Percentiles rank a stretch among this genome's conserved stretches.
phyloP scores from a whole-genome alignment of 2,113 vertebrate species.

The Mohoua ochrocephala region DNA sequence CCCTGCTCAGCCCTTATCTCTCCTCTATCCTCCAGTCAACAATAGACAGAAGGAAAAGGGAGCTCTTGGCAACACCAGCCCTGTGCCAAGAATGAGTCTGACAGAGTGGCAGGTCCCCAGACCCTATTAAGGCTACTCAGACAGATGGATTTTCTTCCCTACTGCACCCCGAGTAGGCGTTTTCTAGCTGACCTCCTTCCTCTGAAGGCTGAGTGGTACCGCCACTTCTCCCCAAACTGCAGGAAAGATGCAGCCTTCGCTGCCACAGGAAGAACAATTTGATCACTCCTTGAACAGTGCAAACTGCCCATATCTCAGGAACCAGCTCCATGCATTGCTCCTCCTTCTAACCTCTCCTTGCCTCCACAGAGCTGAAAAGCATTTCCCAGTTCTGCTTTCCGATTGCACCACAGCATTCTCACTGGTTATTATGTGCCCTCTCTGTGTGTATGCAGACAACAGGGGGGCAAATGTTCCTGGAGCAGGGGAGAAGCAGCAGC shows the following conservation, averaged over 20 bases:
- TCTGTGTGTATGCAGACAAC: not conserved
- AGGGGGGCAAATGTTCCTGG: not conserved
- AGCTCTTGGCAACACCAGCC: slow-evolving; percentile 19
- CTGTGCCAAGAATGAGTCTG: slow-evolving; percentile 11
- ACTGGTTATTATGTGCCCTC: too few species aligned
- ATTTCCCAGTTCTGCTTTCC: not conserved
- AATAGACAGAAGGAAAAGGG: not conserved
- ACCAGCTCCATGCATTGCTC: not conserved
- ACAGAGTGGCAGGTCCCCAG: not conserved
- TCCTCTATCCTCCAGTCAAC: not conserved
- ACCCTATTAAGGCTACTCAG: not conserved
- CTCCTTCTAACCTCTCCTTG: not conserved
- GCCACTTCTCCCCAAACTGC: not conserved
- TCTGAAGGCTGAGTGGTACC: not conserved
- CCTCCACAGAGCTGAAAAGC: not conserved
- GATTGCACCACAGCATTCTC: not conserved
- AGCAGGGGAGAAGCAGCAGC: not conserved
- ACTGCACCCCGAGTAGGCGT: not conserved
- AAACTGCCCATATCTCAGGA: not conserved
- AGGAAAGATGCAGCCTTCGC: not conserved
- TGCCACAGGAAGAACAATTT: not conserved
- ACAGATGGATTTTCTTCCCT: not conserved
- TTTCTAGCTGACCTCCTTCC: not conserved
- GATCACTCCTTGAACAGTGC: not conserved
- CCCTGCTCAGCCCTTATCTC: slow-evolving; percentile 1